phyloP scores from a whole-genome alignment of 2,113 vertebrate genomes.

The Varanus salvator region DNA sequence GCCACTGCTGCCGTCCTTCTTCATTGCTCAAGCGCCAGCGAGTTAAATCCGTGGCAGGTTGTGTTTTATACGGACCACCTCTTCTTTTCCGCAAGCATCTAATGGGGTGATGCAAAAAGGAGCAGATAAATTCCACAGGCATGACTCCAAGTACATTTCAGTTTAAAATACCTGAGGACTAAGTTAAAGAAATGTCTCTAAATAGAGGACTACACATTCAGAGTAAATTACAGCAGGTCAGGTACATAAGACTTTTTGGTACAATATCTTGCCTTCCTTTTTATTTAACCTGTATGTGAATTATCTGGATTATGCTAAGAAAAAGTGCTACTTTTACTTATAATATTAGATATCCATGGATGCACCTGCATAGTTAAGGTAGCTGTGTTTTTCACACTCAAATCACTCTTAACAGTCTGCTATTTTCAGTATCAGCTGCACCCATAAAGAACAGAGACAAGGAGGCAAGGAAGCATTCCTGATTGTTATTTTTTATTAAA shows the following conservation, averaged over 20 bases:
- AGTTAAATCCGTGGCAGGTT: constrained; percentile 80
- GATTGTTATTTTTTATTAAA: background rate
- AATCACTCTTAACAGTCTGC: background rate
- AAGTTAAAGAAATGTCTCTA: background rate
- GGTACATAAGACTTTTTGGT: background rate
- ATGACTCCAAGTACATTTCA: background rate
- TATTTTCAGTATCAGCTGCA: background rate
- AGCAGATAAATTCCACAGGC: background rate
- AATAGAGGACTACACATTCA: background rate
- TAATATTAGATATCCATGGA: background rate
- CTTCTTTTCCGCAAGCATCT: constrained; percentile 82
- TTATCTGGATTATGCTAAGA: background rate
- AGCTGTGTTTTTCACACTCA: background rate
- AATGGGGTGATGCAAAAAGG: background rate
- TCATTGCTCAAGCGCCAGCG: constrained; percentile 81
- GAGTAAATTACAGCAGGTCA: background rate
- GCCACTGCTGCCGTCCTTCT: constrained; percentile 84
- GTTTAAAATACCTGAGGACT: background rate
- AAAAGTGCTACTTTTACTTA: background rate
- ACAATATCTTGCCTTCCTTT: background rate
- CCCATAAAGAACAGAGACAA: background rate
- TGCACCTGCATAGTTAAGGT: background rate
- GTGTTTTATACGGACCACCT: constrained; percentile 83
- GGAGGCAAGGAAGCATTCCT: too few species aligned
- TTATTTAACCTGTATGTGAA: background rate